Conservation (phyloP, 2,797 vertebrate species). For the Chiropotes sagulatus region DNA sequence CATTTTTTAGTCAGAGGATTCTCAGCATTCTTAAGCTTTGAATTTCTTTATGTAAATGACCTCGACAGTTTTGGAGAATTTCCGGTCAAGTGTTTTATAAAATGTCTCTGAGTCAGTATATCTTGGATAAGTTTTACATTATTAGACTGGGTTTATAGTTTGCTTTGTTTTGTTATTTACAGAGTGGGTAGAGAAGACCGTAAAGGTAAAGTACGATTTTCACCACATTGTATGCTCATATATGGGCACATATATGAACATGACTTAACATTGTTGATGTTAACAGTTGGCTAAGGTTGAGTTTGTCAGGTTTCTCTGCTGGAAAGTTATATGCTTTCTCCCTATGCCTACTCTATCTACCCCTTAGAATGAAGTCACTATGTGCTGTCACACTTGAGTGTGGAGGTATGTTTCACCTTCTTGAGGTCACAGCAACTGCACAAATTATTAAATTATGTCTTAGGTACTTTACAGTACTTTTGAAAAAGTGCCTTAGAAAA, state of each 20-base stretch:
- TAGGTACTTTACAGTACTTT: background rate
- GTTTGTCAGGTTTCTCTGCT: background rate
- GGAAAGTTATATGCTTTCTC: background rate
- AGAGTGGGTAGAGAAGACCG: background rate
- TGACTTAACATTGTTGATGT: background rate
- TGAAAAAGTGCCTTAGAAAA: background rate
- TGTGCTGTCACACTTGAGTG: background rate
- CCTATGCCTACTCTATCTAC: background rate
- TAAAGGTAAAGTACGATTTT: background rate
- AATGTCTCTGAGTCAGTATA: background rate
- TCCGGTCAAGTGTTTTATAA: background rate
- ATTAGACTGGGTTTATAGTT: background rate
- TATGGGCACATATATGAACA: background rate
- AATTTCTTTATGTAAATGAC: background rate
- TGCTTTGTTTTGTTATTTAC: background rate
- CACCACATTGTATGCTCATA: background rate
- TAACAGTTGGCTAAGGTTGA: background rate
- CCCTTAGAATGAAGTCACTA: background rate
- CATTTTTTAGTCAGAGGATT: background rate
- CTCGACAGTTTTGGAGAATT: background rate
- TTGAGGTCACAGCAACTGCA: background rate
- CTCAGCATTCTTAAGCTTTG: background rate
- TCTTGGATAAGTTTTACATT: background rate
- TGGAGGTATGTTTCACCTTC: background rate
- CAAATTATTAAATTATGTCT: background rate